Base-by-base conservation (phyloP, 1,140 invertebrate genomes). In the Drosophila parvula region DNA sequence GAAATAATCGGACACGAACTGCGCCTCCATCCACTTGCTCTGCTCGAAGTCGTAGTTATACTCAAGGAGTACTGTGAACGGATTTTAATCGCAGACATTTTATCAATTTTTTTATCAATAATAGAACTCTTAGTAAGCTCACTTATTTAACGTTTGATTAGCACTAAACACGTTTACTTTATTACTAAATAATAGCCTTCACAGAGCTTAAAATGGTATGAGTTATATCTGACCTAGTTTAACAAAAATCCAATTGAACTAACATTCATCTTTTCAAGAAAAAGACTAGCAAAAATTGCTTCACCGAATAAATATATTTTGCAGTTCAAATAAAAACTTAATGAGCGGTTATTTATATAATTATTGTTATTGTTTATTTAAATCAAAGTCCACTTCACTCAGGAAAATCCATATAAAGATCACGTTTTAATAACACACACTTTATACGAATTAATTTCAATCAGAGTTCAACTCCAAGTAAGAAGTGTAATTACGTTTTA, bases 21-120 rank as follows among this genome's bases (percentile, higher is more conserved):
- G 16, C 1, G 84, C 78, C 51, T 78, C 63, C 0, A 30, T n/a
- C 84, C 84, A 89, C 38, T 84, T 89, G 8, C 3, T 14, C 9
- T 28, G 7, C 0, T 41, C 44, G 0, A 3, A 0, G 0, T 43
- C 64, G 16, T 18, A 51, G 3, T 78, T 68, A 18, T 7, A 34
- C 0, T 65, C 41, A 3, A 50, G 0, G 0, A 78, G 18, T 9
- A 60, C 81, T 81, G 40, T 0, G 45, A 45, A 32, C 2, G 10
- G 16, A 16, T 41, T 10, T 41, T 4, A 47, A 11, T 36, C 11
- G 1, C 2, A 50, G 48, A 32, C 10, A 32, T 50, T 50, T 34
- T 18, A 12, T 18, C n/a, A 30, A 11, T 6, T 1, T 32, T 30
- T 1, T 28, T 48, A 48, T 27, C 22, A 50, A 16, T 50, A 18